A percentile compares a stretch with the other conserved stretches of the same genome.
Conservation (phyloP, 2,113 vertebrate species). For the rabbit (Oryctolagus cuniculus) region mOryCun1.1 NC_091435.1:42923001-42923500, state of each 20-base stretch:
- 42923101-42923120: not conserved
- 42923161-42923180: not conserved
- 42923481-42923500: conserved; percentile 70
- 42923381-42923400: conserved; percentile 45
- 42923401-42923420: not conserved
- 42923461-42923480: conserved; percentile 71
- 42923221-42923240: not conserved
- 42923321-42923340: conserved; percentile 9
- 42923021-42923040: not conserved
- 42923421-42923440: conserved; percentile 49
- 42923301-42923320: not conserved
- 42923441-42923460: conserved; percentile 41
- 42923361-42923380: not conserved
- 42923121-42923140: not conserved
- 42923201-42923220: not conserved
- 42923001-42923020: too few relatives aligned
- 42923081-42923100: conserved; percentile 37
- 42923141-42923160: not conserved
- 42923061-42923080: not conserved
- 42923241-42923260: not conserved
- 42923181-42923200: too few relatives aligned
- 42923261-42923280: not conserved
- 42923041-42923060: not conserved
- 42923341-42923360: conserved; percentile 17
- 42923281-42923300: conserved; percentile 24